phyloP scores from a whole-genome alignment of 2,113 vertebrate genomes.

The Holacanthus passer region DNA sequence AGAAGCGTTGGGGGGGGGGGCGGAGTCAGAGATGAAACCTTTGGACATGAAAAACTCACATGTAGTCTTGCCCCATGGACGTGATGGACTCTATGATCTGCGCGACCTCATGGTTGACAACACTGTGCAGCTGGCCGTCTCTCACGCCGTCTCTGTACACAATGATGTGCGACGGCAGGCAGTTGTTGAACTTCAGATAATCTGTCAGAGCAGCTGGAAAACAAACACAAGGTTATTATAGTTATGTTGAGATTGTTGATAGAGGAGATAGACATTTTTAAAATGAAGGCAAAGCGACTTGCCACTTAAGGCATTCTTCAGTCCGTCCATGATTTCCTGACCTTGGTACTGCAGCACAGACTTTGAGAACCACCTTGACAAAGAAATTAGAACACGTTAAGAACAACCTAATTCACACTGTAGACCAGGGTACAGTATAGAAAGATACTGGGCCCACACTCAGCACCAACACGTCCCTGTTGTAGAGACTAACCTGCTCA shows the following conservation, averaged over 20 bases:
- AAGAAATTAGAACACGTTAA: neutral
- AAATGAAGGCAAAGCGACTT: conserved; percentile 43
- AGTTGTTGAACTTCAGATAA: conserved; percentile 87
- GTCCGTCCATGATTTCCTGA: conserved; percentile 94
- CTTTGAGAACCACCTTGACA: conserved; percentile 93
- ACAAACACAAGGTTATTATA: neutral
- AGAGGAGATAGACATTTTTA: neutral
- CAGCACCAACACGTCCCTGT: neutral
- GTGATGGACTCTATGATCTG: conserved; percentile 92
- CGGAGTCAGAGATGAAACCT: no score
- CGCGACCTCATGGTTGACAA: conserved; percentile 92
- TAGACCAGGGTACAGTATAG: no score
- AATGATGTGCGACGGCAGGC: conserved; percentile 91
- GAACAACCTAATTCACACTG: no score
- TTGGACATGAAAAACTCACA: conserved; percentile 85
- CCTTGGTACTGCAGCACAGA: conserved; percentile 91
- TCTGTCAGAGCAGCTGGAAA: conserved; percentile 87
- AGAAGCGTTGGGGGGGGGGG: no score
- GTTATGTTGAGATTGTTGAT: no score
- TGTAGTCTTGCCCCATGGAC: conserved; percentile 87
- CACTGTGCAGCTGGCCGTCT: conserved; percentile 91
- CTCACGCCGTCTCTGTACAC: conserved; percentile 96
- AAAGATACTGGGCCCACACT: neutral
- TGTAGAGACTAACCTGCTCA: conserved; percentile 87
- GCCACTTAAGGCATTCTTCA: conserved; percentile 91